Percentiles rank a stretch among this genome's conserved stretches.
These are phyloP conservation scores for Alloscopus bannaensis DNA, from an alignment of 2,888 invertebrate species.

Conservation along the genomic window DNA sequence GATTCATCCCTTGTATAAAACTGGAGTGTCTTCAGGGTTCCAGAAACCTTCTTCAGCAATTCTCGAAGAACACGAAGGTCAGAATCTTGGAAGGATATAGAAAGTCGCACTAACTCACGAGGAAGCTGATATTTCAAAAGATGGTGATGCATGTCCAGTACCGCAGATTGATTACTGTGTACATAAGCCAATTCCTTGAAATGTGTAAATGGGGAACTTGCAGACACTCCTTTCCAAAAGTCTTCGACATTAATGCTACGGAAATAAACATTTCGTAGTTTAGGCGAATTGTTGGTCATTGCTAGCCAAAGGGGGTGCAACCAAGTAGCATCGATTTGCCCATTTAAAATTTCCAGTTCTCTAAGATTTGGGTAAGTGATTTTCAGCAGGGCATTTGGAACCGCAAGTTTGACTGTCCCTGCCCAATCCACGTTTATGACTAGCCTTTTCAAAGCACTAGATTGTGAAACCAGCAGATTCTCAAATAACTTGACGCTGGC, in stretches of 20 bases:
- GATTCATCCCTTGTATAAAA: conserved; percentile 38
- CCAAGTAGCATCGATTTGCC: conserved; percentile 4
- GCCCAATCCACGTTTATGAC: conserved; percentile 16
- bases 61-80: neutral
- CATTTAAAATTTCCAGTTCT: neutral
- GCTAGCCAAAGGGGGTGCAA: conserved; percentile 17
- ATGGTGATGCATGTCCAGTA: conserved; percentile 11
- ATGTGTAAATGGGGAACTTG: neutral
- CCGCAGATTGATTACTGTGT: neutral
- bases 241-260: conserved; percentile 10
- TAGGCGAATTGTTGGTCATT: conserved; percentile 10
- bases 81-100: conserved; percentile 16
- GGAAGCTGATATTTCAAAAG: neutral
- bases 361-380: neutral
- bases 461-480: conserved; percentile 4
- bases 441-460: neutral
- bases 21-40: conserved; percentile 15
- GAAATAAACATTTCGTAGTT: neutral
- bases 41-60: conserved; percentile 15
- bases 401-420: neutral
- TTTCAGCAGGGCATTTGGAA: neutral
- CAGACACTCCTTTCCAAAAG: neutral
- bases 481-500: neutral
- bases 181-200: conserved; percentile 21
- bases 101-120: conserved; percentile 6